A percentile compares a stretch with the other conserved stretches of the same genome.
phyloP scores from a whole-genome alignment of 2,888 invertebrate genomes.

The Eremobia ochroleuca region DNA sequence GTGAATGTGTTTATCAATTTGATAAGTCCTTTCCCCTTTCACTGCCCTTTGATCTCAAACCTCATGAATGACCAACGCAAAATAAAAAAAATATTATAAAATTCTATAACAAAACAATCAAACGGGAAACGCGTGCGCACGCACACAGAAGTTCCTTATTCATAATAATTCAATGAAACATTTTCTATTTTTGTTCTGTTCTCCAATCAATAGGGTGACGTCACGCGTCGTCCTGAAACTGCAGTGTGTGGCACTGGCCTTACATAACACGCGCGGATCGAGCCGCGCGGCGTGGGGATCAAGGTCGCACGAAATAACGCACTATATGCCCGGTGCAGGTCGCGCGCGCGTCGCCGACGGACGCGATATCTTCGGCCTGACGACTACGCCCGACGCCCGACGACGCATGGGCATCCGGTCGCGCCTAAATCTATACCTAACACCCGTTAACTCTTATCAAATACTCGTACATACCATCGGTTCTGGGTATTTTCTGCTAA shows the following conservation, averaged over 20 bases:
- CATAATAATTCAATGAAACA: conserved; percentile 62
- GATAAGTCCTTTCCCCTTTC: background rate
- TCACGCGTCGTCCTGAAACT: conserved; percentile 65
- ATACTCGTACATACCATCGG: conserved; percentile 1
- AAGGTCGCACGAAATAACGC: conserved; percentile 86
- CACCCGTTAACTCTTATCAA: conserved; percentile 32
- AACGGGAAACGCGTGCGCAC: conserved; percentile 38
- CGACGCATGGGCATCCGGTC: conserved; percentile 78
- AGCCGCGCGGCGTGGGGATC: conserved; percentile 87
- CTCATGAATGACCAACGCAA: conserved; percentile 2
- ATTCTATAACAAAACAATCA: conserved; percentile 46
- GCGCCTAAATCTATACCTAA: conserved; percentile 74
- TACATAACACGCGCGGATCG: conserved; percentile 85
- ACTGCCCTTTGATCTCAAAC: conserved; percentile 23
- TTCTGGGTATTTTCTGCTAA: background rate
- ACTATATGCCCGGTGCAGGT: conserved; percentile 72
- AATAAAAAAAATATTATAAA: conserved; percentile 44
- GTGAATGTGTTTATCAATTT: background rate
- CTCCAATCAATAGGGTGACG: conserved; percentile 58
- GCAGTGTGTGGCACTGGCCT: conserved; percentile 79
- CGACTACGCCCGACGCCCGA: conserved; percentile 39
- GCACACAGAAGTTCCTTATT: conserved; percentile 56
- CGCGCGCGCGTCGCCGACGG: conserved; percentile 39
- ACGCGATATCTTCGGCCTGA: conserved; percentile 44
- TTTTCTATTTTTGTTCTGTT: conserved; percentile 56